Percentiles rank a stretch among this genome's conserved stretches.
phyloP scores from a whole-genome alignment of 1,140 invertebrate genomes.

The Tetramorium simillimum region DNA sequence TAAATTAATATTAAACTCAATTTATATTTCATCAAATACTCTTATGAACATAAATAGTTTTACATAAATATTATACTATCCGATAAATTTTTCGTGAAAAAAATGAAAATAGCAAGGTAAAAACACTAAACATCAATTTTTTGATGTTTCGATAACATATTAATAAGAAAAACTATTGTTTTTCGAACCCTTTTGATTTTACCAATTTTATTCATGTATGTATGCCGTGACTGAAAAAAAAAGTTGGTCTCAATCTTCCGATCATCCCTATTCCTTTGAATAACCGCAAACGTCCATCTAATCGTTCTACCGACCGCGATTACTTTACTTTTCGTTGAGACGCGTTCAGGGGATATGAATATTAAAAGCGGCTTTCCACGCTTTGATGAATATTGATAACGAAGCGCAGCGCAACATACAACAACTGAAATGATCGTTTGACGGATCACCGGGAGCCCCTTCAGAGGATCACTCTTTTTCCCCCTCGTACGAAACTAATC shows the following conservation, averaged over 20 bases:
- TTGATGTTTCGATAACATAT: background rate
- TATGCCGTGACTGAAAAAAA: constrained; percentile 3
- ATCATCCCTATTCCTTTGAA: constrained; percentile 31
- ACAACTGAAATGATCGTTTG: constrained; percentile 60
- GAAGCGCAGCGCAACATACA: constrained; percentile 33
- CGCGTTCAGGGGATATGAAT: constrained; percentile 60
- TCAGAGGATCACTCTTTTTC: background rate
- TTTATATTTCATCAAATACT: background rate
- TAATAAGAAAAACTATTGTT: background rate
- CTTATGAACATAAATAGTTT: background rate
- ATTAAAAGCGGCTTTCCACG: constrained; percentile 67
- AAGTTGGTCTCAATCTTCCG: background rate
- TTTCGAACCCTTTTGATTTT: background rate
- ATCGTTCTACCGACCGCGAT: constrained; percentile 57
- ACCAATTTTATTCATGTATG: background rate
- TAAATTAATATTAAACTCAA: background rate
- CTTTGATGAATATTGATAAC: constrained; percentile 71
- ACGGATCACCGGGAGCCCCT: background rate
- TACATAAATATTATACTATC: background rate
- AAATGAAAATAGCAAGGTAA: background rate
- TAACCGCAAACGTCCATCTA: constrained; percentile 54
- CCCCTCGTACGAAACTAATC: constrained; percentile 11
- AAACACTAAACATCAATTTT: background rate
- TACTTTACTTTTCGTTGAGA: constrained; percentile 43
- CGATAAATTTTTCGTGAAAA: background rate